Evolutionary conservation across 2,113 vertebrate species (phyloP).

Genomic region (Spea multiplicata): DNA sequence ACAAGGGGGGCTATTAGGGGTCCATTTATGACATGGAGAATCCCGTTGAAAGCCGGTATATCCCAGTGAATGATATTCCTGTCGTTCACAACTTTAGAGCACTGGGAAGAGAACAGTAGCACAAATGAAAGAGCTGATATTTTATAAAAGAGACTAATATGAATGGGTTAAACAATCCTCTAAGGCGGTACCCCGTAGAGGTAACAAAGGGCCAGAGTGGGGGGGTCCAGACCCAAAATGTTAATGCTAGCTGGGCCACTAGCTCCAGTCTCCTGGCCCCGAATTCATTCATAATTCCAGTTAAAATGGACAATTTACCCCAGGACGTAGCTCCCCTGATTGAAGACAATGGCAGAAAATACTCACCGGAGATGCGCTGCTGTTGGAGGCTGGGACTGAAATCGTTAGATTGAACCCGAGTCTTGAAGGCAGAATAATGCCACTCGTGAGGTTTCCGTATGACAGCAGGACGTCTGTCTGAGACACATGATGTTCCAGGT

Average conservation of each 20-base stretch:
- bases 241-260: too few relatives aligned
- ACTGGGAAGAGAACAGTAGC: conserved; percentile 53
- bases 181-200: too few relatives aligned
- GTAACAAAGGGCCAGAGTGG: too few relatives aligned
- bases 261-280: too few relatives aligned
- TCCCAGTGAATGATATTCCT: conserved; percentile 79
- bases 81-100: conserved; percentile 71
- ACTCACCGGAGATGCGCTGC: conserved; percentile 54
- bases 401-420: conserved; percentile 76
- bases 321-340: too few relatives aligned
- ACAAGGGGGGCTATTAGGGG: conserved; percentile 71
- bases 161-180: too few relatives aligned
- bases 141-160: too few relatives aligned
- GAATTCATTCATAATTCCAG: too few relatives aligned
- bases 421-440: conserved; percentile 68
- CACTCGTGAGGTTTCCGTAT: conserved; percentile 70
- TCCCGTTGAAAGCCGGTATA: conserved; percentile 83
- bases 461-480: conserved; percentile 67
- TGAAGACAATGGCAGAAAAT: neutral
- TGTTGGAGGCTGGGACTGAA: conserved; percentile 54
- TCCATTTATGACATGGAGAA: conserved; percentile 82
- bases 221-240: too few relatives aligned
- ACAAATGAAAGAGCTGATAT: neutral
- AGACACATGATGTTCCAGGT: conserved; percentile 85
- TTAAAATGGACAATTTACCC: too few relatives aligned